phyloP scores from a whole-genome alignment of 2,888 invertebrate genomes.

The Pyrocoelia pectoralis region DNA sequence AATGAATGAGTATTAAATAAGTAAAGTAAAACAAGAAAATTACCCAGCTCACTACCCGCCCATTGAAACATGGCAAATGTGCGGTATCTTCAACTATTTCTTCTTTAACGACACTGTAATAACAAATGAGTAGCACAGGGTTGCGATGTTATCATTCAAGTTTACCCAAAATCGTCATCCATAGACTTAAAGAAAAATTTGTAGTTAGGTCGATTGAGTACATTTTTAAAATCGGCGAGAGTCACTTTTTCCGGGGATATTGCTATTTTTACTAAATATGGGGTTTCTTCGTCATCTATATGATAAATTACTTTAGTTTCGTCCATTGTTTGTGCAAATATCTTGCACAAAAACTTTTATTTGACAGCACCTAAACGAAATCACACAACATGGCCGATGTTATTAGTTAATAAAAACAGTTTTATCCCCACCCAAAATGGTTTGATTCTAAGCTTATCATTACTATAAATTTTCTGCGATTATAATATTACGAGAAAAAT shows the following conservation, averaged over 20 bases:
- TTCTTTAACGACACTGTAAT: constrained; percentile 92
- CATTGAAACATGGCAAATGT: constrained; percentile 96
- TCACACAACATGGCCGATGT: constrained; percentile 58
- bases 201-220: constrained; percentile 94
- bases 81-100: constrained; percentile 97
- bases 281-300: constrained; percentile 99
- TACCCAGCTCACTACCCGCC: constrained; percentile 96
- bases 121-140: background rate
- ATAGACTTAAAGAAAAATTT: constrained; percentile 99
- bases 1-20: background rate
- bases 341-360: constrained; percentile 46
- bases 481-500: too few relatives aligned
- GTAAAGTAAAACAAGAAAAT: background rate
- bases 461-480: too few relatives aligned
- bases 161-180: constrained; percentile 98
- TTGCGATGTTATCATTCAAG: constrained; percentile 38
- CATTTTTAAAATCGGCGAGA: constrained; percentile 97
- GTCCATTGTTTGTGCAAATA: constrained; percentile 67
- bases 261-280: constrained; percentile 97
- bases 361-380: constrained; percentile 54
- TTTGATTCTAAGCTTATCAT: constrained; percentile 15
- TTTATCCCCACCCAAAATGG: constrained; percentile 38
- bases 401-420: constrained; percentile 47
- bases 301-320: constrained; percentile 99
- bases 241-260: constrained; percentile 97